Base-by-base conservation (phyloP, 2,888 invertebrate genomes). In the Tipula vernalis region DNA sequence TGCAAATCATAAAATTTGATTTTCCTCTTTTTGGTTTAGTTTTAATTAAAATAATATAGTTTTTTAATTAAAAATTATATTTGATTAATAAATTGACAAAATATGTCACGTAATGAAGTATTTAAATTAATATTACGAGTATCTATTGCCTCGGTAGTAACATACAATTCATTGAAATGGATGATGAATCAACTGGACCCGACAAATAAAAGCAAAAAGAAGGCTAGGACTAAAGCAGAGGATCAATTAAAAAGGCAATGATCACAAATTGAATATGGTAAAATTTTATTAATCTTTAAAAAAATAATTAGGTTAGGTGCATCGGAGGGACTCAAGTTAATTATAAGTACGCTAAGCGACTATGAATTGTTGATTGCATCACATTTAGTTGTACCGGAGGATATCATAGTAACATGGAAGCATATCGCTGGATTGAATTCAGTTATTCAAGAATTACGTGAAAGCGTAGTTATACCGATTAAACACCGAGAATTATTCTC, bases 321-420 rank as follows among this genome's bases (percentile, higher is more conserved):
- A 86, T 92, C 94, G n/a, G 93, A 93, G 88, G 93, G 93, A 87
- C 94, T 94, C 87, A 91, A 93, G 42, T 89, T 94, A 85, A 92
- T 92, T 13, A 90, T 95, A 84, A 94, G 95, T 88, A 94, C 96
- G 90, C 93, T 99, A 57, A 95, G 95, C 0, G 98, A 99, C 90
- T 98, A 99, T 90, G 99, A 99, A 92, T 94, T 99, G 93, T 96
- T 98, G 93, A 98, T 99, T 89, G 99, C 98, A 10, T 96, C 97
- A 87, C 98, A 99, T 92, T 93, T 99, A 86, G 96, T 99, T 0
- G 96, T 98, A 89, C 98, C 98, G 0, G 93, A 94, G 88, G 96
- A 95, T 96, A 88, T 94, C 91, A 91, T 90, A 18, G 86, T 86
- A 15, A 88, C 93, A 93, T 99, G 99, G 98, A 93, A 94, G 12